Percentiles rank a stretch among this genome's conserved stretches.
phyloP scores from a whole-genome alignment of 2,113 vertebrate species.

The Scytalopus superciliaris region DNA sequence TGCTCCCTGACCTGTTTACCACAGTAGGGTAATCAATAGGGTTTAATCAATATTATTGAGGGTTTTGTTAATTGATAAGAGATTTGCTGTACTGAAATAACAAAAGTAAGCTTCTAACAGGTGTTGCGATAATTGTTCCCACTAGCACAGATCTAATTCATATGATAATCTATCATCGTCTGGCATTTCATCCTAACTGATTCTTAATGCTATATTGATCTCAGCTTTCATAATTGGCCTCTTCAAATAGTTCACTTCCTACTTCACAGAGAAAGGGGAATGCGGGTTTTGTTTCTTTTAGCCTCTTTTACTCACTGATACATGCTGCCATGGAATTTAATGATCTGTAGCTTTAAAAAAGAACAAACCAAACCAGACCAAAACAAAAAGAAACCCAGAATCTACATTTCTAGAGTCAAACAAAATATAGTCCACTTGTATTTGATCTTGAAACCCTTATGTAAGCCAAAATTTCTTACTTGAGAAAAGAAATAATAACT shows the following conservation, averaged over 20 bases:
- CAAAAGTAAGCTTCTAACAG: conserved; percentile 16
- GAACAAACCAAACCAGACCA: neutral
- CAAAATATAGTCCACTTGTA: neutral
- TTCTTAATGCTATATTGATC: conserved; percentile 46
- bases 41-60: neutral
- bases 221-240: neutral
- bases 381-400: neutral
- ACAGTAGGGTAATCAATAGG: neutral
- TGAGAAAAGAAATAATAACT: neutral
- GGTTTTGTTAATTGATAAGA: neutral
- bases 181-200: conserved; percentile 1
- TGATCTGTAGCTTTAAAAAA: neutral
- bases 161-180: neutral
- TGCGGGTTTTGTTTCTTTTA: neutral
- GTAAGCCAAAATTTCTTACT: neutral
- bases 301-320: neutral
- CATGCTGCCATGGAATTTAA: neutral
- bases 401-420: neutral
- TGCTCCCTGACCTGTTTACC: neutral
- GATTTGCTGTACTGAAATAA: neutral
- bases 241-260: conserved; percentile 10
- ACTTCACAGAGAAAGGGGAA: neutral
- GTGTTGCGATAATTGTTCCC: conserved; percentile 25
- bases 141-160: conserved; percentile 33
- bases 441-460: neutral